Percentiles rank a stretch among this genome's conserved stretches.
phyloP scores from a whole-genome alignment of 2,888 invertebrate species.

The Escarpia spicata region DNA sequence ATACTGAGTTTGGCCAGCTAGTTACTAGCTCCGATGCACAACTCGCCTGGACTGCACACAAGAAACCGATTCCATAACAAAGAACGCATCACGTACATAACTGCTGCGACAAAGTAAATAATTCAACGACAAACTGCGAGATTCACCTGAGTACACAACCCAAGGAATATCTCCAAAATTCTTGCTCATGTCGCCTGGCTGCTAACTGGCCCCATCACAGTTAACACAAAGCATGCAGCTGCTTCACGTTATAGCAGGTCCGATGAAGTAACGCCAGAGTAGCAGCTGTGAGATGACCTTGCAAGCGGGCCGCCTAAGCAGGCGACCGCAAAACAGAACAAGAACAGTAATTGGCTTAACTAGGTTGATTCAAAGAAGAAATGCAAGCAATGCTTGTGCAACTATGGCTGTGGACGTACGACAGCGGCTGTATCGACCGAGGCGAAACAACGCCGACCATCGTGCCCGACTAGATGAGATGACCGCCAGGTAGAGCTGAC shows the following conservation, averaged over 20 bases:
- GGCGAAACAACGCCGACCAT: not conserved
- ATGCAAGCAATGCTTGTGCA: slow-evolving; percentile 16
- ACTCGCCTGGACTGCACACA: not conserved
- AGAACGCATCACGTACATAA: not conserved
- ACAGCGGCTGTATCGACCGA: not conserved
- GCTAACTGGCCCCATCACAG: not conserved
- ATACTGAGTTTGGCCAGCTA: slow-evolving; percentile 7
- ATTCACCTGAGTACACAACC: not conserved
- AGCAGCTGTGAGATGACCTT: not conserved
- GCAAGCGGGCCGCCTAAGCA: not conserved
- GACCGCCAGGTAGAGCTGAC: not conserved
- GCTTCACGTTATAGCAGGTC: not conserved
- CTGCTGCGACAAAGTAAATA: not conserved
- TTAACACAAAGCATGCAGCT: not conserved
- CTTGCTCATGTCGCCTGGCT: not conserved
- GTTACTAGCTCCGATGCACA: not conserved
- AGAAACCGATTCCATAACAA: not conserved
- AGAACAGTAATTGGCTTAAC: slow-evolving; percentile 6
- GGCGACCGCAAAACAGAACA: not conserved
- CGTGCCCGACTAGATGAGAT: not conserved
- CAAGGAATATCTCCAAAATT: not conserved
- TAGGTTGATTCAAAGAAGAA: not conserved
- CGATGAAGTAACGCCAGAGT: not conserved
- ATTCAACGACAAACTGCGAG: not conserved
- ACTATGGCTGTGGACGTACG: not conserved